phyloP scores from a whole-genome alignment of 37 sponge, comb jelly and placozoan species.

The Halisarca cf. caerulea region DNA sequence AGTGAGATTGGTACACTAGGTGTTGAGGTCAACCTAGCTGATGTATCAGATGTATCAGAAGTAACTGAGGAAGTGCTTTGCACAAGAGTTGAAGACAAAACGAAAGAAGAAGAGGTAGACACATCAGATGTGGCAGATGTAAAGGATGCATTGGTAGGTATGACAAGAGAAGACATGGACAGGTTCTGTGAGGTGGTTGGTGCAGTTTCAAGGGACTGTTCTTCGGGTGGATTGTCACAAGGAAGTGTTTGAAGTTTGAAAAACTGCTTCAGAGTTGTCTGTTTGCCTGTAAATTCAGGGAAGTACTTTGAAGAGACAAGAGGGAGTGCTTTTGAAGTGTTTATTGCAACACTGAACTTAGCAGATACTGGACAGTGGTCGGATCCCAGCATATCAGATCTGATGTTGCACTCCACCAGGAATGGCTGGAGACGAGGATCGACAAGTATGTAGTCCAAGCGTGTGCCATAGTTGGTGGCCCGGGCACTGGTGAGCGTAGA shows the following conservation, averaged over 20 bases:
- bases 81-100: background rate
- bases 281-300: slow-evolving; percentile 64
- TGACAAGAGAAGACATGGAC: too few relatives aligned
- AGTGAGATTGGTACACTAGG: too few relatives aligned
- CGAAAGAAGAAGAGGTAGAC: background rate
- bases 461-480: slow-evolving; percentile 87
- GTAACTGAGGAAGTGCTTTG: background rate
- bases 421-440: background rate
- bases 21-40: too few relatives aligned
- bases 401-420: slow-evolving; percentile 32
- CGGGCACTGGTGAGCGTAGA: slow-evolving; percentile 69
- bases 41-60: background rate
- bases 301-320: slow-evolving; percentile 58
- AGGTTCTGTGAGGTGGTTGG: too few relatives aligned
- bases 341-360: slow-evolving; percentile 36
- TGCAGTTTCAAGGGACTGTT: background rate
- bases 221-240: background rate
- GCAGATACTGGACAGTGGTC: slow-evolving; percentile 93
- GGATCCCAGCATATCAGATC: slow-evolving; percentile 72
- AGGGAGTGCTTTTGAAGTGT: slow-evolving; percentile 35
- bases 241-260: background rate
- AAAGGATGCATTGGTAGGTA: background rate
- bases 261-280: slow-evolving; percentile 52
- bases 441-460: slow-evolving; percentile 84
- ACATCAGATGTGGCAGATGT: background rate